Conservation (phyloP, 2,888 invertebrate species). For the Blomia tropicalis region DNA sequence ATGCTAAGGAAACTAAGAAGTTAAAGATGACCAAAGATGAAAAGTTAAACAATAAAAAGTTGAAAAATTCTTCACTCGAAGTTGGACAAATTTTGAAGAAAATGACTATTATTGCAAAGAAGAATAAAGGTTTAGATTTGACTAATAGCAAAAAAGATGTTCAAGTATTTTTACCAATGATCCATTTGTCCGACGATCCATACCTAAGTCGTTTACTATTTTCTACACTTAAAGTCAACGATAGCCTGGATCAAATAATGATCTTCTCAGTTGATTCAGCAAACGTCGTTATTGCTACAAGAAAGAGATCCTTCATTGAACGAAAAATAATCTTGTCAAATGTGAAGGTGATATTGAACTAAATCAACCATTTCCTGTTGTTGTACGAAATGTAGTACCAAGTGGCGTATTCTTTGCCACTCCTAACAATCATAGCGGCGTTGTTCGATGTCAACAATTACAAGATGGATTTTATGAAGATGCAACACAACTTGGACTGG, state of each 20-base stretch:
- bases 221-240: slow-evolving; percentile 2
- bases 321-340: background rate
- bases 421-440: background rate
- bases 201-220: slow-evolving; percentile 14
- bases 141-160: background rate
- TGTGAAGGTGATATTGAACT: slow-evolving; percentile 1
- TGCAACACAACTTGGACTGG: background rate
- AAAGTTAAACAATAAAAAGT: background rate
- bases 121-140: slow-evolving; percentile 20
- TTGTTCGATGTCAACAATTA: background rate
- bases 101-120: slow-evolving; percentile 15
- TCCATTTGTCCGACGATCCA: slow-evolving; percentile 24
- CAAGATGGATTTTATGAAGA: slow-evolving; percentile 17
- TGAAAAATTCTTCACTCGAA: background rate
- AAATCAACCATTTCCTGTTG: background rate
- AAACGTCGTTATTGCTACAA: slow-evolving; percentile 10
- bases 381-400: slow-evolving; percentile 2
- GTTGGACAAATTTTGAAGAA: slow-evolving; percentile 14
- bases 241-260: slow-evolving; percentile 21
- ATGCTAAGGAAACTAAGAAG: slow-evolving; percentile 10
- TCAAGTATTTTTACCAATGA: slow-evolving; percentile 17
- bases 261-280: slow-evolving; percentile 18
- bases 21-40: background rate
- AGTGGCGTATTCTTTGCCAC: slow-evolving; percentile 9
- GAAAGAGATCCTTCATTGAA: slow-evolving; percentile 24